These are phyloP conservation scores for Enteromius mattozi DNA, from an alignment of 2,797 vertebrate genomes.

Conservation along the genomic window DNA sequence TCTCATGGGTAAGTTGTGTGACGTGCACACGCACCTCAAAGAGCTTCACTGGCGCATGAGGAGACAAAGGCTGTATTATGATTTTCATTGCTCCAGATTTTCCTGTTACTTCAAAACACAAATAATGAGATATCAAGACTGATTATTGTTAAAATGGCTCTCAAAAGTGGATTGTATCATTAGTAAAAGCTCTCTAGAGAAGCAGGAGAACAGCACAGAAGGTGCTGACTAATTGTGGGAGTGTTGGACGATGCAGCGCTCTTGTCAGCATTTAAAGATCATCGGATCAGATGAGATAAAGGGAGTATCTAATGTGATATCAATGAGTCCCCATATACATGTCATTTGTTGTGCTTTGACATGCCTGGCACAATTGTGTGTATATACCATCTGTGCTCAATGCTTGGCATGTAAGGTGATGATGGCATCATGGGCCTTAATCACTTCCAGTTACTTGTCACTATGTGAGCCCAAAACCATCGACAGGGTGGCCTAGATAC, in stretches of 20 bases:
- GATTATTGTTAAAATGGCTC: slow-evolving; percentile 17
- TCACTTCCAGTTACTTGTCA: slow-evolving; percentile 42
- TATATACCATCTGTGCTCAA: slow-evolving; percentile 47
- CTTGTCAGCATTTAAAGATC: slow-evolving; percentile 29
- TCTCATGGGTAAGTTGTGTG: slow-evolving; percentile 24
- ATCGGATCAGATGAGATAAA: neutral
- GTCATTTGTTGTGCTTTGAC: slow-evolving; percentile 49
- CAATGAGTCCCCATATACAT: slow-evolving; percentile 51
- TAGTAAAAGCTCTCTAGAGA: slow-evolving; percentile 2
- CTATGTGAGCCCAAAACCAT: slow-evolving; percentile 13
- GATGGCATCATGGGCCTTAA: neutral
- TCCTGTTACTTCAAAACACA: slow-evolving; percentile 33
- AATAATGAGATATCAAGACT: slow-evolving; percentile 20
- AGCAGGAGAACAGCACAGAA: neutral
- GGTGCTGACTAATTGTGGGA: slow-evolving; percentile 27
- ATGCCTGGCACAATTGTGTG: neutral
- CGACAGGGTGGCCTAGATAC: neutral
- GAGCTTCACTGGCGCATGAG: neutral
- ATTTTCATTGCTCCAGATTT: slow-evolving; percentile 28
- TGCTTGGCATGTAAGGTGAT: slow-evolving; percentile 45
- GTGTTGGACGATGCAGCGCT: slow-evolving; percentile 20
- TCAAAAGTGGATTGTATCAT: slow-evolving; percentile 22
- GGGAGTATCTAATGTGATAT: slow-evolving; percentile 20
- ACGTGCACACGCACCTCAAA: neutral
- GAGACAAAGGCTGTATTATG: slow-evolving; percentile 29